Conservation (phyloP, 2,797 vertebrate species). For the Gadopsis marmoratus region DNA sequence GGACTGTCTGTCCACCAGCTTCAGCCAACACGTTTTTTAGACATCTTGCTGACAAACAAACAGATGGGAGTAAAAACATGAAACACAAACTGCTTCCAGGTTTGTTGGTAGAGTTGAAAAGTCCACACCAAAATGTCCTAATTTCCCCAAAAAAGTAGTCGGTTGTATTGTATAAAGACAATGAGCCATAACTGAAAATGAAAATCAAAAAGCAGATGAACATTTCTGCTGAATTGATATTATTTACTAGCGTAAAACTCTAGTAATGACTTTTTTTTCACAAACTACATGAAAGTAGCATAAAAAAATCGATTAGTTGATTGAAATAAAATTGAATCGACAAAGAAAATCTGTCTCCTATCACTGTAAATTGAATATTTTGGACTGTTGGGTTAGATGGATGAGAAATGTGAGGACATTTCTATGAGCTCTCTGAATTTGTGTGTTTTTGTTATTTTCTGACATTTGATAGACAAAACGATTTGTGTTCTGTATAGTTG, state of each 20-base stretch:
- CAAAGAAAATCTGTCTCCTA: neutral
- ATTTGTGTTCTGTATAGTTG: neutral
- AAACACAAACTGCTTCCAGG: constrained; percentile 64
- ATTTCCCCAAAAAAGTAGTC: constrained; percentile 45
- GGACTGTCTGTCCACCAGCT: constrained; percentile 60
- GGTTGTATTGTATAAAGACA: constrained; percentile 9
- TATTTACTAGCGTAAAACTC: neutral
- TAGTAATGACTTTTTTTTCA: neutral
- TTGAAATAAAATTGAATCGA: neutral
- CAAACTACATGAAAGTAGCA: neutral
- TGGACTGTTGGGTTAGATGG: neutral
- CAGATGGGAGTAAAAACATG: constrained; percentile 68
- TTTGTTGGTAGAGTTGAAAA: constrained; percentile 67
- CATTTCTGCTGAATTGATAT: neutral
- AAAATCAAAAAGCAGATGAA: constrained; percentile 2
- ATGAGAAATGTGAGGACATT: neutral
- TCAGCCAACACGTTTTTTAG: constrained; percentile 62
- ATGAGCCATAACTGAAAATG: neutral
- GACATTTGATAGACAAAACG: neutral
- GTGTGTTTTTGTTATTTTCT: neutral
- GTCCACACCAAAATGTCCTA: constrained; percentile 42
- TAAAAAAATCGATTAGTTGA: neutral
- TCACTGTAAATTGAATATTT: neutral
- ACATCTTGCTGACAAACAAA: constrained; percentile 69
- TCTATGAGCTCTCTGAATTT: neutral